Base-by-base conservation (phyloP, 2,888 invertebrate genomes). In the Netelia inedita region DNA sequence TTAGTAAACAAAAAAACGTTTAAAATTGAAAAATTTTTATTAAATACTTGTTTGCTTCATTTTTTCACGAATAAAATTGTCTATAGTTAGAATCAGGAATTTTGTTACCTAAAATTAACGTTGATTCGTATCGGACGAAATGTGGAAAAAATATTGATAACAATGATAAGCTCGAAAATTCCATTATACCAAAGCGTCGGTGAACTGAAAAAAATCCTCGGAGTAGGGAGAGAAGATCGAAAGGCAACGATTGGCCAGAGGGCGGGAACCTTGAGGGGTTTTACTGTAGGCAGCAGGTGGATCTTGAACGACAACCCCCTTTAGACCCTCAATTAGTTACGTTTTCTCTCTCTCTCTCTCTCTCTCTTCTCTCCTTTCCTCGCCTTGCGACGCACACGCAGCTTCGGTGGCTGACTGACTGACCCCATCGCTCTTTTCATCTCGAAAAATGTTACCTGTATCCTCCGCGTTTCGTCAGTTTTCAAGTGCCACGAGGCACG, bases 321-420 rank as follows among this genome's bases (percentile, higher is more conserved):
- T 89, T 91, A 89, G 90, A 91, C 88, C 89, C 86, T 89, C 90
- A 92, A 91, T 93, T 92, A 93, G 91, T 92, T 89, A 88, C 91
- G 89, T 90, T 89, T 89, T 88, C 87, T 87, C 71, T 79, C 81
- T 19, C 50, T 78, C 71, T 78, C 76, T 81, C 59, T 82, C 46
- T 43, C 46, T 65, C 75, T 63, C 66, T 63, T 14, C 35, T 16
- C 19, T 41, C 21, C 61, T 35, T 50, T 74, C 61, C 61, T 55
- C 23, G n/a, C 5, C 6, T 14, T 14, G 61, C n/a, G 50, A 69
- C 28, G 16, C 65, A 46, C 72, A 57, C 72, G 23, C 72, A 65
- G 65, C 43, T 46, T 72, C 79, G 35, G 57, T 71, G 63, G 35
- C 68, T 14, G 16, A 23, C 43, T 23, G 50, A 35, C 63, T 65